Base-by-base conservation (phyloP, 2,888 invertebrate species). In the Hartigia nigra region DNA sequence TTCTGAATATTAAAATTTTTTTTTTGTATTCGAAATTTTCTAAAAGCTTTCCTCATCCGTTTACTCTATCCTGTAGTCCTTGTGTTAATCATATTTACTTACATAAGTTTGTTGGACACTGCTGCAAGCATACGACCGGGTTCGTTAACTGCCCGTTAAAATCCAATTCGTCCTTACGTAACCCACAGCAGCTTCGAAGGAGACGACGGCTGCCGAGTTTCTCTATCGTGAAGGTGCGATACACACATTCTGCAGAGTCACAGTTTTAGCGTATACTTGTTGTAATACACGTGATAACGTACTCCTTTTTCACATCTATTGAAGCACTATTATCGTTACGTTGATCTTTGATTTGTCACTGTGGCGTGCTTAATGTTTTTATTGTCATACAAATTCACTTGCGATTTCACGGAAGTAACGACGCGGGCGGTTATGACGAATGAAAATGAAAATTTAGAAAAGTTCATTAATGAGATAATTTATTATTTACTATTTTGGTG, bases 161-260 rank as follows among this genome's bases (percentile, higher is more conserved):
- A 88, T 87, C 82, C 84, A 84, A 82, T 84, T 83, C 85, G 84
- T 82, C 83, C 87, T 89, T 89, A 90, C 87, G 86, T 89, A 90
- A 90, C 87, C 75, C 81, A 79, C 77, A 77, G 39, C 70, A 39
- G 70, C 78, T 78, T 74, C 31, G 70, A 75, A 78, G 77, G 69
- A 77, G 39, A 34, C 79, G 77, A 37, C 76, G 80, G 80, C 75
- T 78, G 70, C 69, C 70, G 79, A 81, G 80, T 84, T 83, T 82
- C 81, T 80, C 80, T 78, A 80, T 74, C 76, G 35, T 79, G 39
- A 72, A 79, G 79, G 76, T 81, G 76, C 76, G 39, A 77, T 75
- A 78, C 78, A 74, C 74, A 80, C 77, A 70, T 79, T 78, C 76
- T 81, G 74, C 74, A 77, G 70, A 76, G 74, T 74, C 39, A 72